phyloP scores from a whole-genome alignment of 2,113 vertebrate species.

The Vulpes vulpes region DNA sequence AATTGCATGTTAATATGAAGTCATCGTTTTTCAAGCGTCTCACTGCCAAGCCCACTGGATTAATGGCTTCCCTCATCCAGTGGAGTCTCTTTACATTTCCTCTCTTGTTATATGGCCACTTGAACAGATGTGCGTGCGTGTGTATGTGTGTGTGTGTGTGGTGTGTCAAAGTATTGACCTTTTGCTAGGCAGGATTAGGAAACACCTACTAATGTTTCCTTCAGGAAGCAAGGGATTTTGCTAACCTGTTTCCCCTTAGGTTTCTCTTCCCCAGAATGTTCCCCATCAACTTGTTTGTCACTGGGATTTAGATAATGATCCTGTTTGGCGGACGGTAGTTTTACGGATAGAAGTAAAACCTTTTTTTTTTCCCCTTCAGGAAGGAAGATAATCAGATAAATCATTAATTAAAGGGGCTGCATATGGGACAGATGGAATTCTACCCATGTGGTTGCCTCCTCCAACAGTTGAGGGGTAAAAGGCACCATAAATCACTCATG shows the following conservation, averaged over 20 bases:
- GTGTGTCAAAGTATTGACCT: constrained; percentile 40
- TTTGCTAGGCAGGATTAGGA: constrained; percentile 74
- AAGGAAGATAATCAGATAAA: constrained; percentile 81
- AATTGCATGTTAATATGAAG: constrained; percentile 73
- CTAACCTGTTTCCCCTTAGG: constrained; percentile 50
- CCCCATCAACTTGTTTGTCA: constrained; percentile 57
- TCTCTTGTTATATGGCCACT: constrained; percentile 22
- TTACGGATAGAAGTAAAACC: constrained; percentile 37
- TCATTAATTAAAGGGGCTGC: constrained; percentile 82
- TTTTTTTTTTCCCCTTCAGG: neutral
- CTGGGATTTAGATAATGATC: constrained; percentile 62
- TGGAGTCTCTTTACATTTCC: neutral
- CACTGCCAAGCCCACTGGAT: constrained; percentile 55
- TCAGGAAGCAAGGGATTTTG: constrained; percentile 70
- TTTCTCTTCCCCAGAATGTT: neutral
- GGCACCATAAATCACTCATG: constrained; percentile 82
- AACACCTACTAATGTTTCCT: constrained; percentile 74
- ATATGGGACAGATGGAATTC: constrained; percentile 75
- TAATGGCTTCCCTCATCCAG: neutral
- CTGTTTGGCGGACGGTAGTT: neutral
- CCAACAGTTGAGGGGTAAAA: constrained; percentile 78
- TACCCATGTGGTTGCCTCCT: constrained; percentile 79
- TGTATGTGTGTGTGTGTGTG: neutral
- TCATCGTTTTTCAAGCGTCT: constrained; percentile 40
- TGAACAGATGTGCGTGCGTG: neutral